Percentiles rank a stretch among this genome's conserved stretches.
Conservation (phyloP, 1,140 invertebrate species). For the Luehdorfia chinensis region DNA sequence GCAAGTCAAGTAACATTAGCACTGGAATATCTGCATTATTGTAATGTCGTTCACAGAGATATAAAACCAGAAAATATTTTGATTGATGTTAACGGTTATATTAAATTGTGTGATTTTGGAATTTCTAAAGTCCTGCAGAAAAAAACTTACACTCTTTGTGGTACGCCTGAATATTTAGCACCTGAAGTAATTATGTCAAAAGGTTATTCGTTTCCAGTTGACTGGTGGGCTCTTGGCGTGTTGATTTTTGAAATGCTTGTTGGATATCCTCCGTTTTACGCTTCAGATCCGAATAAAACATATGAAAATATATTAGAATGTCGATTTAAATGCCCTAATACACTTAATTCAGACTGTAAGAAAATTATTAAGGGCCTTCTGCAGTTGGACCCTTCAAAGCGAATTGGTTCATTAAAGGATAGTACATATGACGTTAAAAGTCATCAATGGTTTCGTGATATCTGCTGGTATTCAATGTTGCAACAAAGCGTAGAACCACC, state of each 20-base stretch:
- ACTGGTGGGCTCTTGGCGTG: constrained; percentile 97
- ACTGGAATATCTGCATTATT: constrained; percentile 95
- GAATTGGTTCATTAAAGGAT: constrained; percentile 90
- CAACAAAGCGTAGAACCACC: constrained; percentile 85
- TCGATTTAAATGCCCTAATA: constrained; percentile 83
- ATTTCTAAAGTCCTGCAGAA: constrained; percentile 93
- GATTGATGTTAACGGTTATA: constrained; percentile 91
- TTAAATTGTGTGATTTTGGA: constrained; percentile 94
- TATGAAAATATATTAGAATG: constrained; percentile 92
- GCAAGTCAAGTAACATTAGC: constrained; percentile 94
- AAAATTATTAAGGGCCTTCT: constrained; percentile 90
- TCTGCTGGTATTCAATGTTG: constrained; percentile 89
- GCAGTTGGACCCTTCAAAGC: constrained; percentile 88
- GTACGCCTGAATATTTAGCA: constrained; percentile 97
- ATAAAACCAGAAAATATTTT: constrained; percentile 98
- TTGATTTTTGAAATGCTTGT: constrained; percentile 91
- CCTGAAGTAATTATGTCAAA: constrained; percentile 96
- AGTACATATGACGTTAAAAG: constrained; percentile 82
- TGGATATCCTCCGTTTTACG: constrained; percentile 90
- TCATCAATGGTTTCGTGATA: constrained; percentile 82
- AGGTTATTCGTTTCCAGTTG: constrained; percentile 96
- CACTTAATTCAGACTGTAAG: constrained; percentile 84
- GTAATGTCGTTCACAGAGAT: constrained; percentile 94
- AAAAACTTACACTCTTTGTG: constrained; percentile 96
- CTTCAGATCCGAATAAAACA: constrained; percentile 90